A percentile compares a stretch with the other conserved stretches of the same genome.
These are phyloP conservation scores for Carterocephalus palaemon DNA, from an alignment of 2,888 invertebrate genomes.

Conservation along the genomic window DNA sequence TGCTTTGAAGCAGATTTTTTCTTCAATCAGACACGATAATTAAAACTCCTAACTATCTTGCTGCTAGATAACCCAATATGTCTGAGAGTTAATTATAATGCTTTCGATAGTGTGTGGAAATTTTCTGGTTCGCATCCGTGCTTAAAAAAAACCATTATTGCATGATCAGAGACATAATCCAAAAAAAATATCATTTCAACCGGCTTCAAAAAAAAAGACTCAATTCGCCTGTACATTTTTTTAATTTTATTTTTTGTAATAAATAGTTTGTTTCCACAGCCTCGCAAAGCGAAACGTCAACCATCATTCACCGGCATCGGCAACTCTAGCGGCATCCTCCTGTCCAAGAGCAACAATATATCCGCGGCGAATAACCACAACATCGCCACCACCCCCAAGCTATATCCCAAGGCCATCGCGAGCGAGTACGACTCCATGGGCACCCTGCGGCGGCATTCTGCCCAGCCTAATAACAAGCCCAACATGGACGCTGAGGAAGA, in stretches of 20 bases:
- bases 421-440: constrained; percentile 88
- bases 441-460: constrained; percentile 87
- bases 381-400: constrained; percentile 80
- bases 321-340: constrained; percentile 71
- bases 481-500: constrained; percentile 82
- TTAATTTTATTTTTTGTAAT: background rate
- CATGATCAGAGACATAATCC: too few relatives aligned
- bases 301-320: constrained; percentile 83
- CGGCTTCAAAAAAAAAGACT: too few relatives aligned
- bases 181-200: too few relatives aligned
- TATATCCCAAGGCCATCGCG: constrained; percentile 83
- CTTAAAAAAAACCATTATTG: too few relatives aligned
- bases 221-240: too few relatives aligned
- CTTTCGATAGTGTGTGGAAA: too few relatives aligned
- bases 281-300: constrained; percentile 81
- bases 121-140: too few relatives aligned
- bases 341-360: constrained; percentile 79
- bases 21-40: too few relatives aligned
- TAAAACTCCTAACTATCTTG: too few relatives aligned
- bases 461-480: constrained; percentile 81
- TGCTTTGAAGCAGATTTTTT: too few relatives aligned
- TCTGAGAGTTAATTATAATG: too few relatives aligned
- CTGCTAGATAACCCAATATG: too few relatives aligned
- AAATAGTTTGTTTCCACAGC: constrained; percentile 42
- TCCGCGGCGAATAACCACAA: constrained; percentile 81